Evolutionary conservation across 2,113 vertebrate species (phyloP).

Genomic region (Semicossyphus pulcher): DNA sequence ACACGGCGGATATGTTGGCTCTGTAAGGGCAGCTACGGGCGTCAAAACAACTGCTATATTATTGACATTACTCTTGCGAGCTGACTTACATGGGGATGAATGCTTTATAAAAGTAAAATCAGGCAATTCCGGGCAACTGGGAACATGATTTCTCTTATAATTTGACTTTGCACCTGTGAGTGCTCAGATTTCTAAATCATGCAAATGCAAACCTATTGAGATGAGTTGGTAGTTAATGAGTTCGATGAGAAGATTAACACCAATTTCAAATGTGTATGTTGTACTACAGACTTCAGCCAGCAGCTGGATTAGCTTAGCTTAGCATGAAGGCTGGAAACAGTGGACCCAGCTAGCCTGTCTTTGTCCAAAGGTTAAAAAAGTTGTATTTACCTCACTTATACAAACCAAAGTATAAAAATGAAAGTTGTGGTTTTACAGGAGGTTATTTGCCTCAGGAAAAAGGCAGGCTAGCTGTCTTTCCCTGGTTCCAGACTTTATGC

Average conservation of each 20-base stretch:
- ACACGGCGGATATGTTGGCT: conserved; percentile 32
- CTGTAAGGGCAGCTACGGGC: conserved; percentile 35
- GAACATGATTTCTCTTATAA: background rate
- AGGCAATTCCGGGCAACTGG: background rate
- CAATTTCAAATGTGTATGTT: background rate
- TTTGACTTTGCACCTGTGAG: background rate
- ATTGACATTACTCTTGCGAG: conserved; percentile 10
- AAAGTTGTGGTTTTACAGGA: conserved; percentile 5
- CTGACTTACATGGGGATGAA: conserved; percentile 12
- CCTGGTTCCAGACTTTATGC: conserved; percentile 2
- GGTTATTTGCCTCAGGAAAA: background rate
- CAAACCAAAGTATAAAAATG: conserved; percentile 42
- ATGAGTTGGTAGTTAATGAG: conserved; percentile 2
- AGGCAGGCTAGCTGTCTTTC: background rate
- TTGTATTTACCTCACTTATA: background rate
- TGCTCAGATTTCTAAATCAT: conserved; percentile 12
- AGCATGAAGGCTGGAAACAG: background rate
- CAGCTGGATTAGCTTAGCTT: background rate
- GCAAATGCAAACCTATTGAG: background rate
- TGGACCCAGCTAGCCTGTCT: background rate
- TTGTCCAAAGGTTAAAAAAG: background rate
- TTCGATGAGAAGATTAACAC: background rate
- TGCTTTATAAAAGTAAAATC: conserved; percentile 28
- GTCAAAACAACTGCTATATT: conserved; percentile 34
- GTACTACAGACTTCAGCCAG: background rate